Base-by-base conservation (phyloP, 2,113 vertebrate species). In the Eulemur rufifrons region DNA sequence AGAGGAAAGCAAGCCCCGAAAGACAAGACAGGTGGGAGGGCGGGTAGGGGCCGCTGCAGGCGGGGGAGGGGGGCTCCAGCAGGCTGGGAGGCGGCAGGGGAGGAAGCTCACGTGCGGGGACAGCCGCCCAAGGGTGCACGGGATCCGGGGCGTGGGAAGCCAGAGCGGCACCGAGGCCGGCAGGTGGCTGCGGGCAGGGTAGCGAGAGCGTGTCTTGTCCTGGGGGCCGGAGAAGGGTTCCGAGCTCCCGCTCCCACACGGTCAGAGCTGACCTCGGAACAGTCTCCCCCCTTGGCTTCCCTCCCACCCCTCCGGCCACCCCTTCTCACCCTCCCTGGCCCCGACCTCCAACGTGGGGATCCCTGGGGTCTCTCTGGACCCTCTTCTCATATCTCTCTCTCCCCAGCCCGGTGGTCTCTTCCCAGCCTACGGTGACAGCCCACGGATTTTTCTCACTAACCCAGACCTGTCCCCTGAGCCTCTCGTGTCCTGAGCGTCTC, bases 281-380 rank as follows among this genome's bases (percentile, higher is more conserved):
- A 20, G 2, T 9, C 39, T 25, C 47, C 25, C 23, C 0, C 8
- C 13, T 52, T 42, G 29, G 74, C 25, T 17, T 4, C 0, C 37
- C 42, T 4, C 25, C 59, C 34, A 21, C 23, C 21, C 6, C 21
- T 20, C 74, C 0, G 45, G 25, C 68, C 59, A 47, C 77, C 34
- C 8, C 37, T 15, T 39, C 39, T 73, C n/a, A 32, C 64, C 17
- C 54, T 63, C 68, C 13, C 47, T 25, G 42, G 54, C 34, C 37
- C 27, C 6, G 2, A 34, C 39, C 81, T 82, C 47, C 34, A 20
- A 66, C 9, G 0, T 2, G 73, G 89, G 45, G 77, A 34, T 25
- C 73, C 27, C 39, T 13, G 29, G 80, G 47, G 42, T 32, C 34
- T 54, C 21, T 27, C 34, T 39, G 80, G 39, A 52, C 11, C 37